Evolutionary conservation across 2,113 vertebrate species (phyloP), one percentile per base, ranked within the genome.

Genomic region (Dolichallabes microphthalmus): DNA sequence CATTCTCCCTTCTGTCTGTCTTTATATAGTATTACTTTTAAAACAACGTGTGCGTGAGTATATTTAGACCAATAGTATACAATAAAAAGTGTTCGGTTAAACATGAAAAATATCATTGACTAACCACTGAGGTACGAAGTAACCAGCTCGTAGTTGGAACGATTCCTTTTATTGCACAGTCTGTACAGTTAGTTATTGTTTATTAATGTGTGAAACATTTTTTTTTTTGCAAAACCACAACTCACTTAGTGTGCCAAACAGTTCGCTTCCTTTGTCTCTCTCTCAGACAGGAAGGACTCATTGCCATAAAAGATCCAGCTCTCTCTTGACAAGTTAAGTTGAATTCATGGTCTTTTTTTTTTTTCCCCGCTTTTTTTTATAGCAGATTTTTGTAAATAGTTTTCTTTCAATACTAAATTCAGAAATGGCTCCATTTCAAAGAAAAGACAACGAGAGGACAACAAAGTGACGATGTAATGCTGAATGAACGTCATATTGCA

Each of bases 211-310:
- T 88, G 69, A 50, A n/a, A 82, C 63, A 85, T 69, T 55, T 35
- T 58, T 69, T 55, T 30, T 3, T 19, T 30, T 55, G 55, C 27
- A 50, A 60, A 45, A 82, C 83, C 53, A 61, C 39, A 60, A 83
- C 82, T 63, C 78, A 0, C 84, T 55, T 82, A 2, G 22, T 52
- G 92, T 94, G 94, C 94, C 94, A 94, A 94, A 93, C 55, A n/a
- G 85, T 10, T 35, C 89, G 83, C 32, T 12, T 76, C 85, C 82
- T 87, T 63, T 86, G 57, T 69, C 20, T 45, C 78, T 50, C 32
- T 79, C 32, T 45, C 83, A 85, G 80, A 82, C 30, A 55, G 82
- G 83, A 71, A 63, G 69, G 45, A 71, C 73, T 79, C 50, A 68
- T 87, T 89, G 87, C 86, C 87, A 89, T 90, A 84, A 86, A 71